These are phyloP conservation scores for Eristalinus sepulchralis DNA, from an alignment of 2,888 invertebrate species.

Conservation along the genomic window DNA sequence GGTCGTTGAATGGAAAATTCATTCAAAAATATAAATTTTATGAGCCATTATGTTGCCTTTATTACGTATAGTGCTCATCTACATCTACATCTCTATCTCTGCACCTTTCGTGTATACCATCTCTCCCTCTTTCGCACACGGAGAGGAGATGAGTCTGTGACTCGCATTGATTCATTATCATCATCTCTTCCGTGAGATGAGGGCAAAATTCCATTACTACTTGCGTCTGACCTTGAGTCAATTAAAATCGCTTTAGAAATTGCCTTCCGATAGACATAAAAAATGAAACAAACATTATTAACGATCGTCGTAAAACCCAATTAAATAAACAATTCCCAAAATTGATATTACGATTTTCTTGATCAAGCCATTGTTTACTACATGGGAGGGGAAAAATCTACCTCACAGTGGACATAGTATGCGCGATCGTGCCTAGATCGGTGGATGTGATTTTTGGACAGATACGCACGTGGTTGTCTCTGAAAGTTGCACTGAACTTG, in stretches of 20 bases:
- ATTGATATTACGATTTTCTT: slow-evolving; percentile 62
- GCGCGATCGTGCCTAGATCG: neutral
- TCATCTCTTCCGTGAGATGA: slow-evolving; percentile 21
- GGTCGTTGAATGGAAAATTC: slow-evolving; percentile 16
- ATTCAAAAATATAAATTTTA: slow-evolving; percentile 59
- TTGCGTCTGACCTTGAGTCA: slow-evolving; percentile 60
- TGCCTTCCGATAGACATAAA: slow-evolving; percentile 43
- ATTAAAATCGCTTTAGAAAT: slow-evolving; percentile 56
- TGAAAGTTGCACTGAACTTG: slow-evolving; percentile 51
- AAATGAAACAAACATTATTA: slow-evolving; percentile 72
- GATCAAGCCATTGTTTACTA: slow-evolving; percentile 60
- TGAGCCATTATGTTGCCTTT: slow-evolving; percentile 62
- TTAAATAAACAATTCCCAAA: slow-evolving; percentile 74
- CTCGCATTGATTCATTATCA: slow-evolving; percentile 39
- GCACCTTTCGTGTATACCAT: neutral
- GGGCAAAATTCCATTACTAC: slow-evolving; percentile 29
- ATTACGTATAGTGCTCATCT: slow-evolving; percentile 22
- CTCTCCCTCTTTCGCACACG: neutral
- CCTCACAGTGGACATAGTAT: neutral
- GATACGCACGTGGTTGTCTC: neutral
- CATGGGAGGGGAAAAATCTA: neutral
- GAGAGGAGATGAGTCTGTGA: slow-evolving; percentile 5
- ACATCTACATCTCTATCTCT: slow-evolving; percentile 2
- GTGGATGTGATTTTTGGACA: neutral
- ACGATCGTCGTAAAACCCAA: slow-evolving; percentile 74